Evolutionary conservation across 2,113 vertebrate species (phyloP).

Genomic region (Thinocorus orbignyianus): DNA sequence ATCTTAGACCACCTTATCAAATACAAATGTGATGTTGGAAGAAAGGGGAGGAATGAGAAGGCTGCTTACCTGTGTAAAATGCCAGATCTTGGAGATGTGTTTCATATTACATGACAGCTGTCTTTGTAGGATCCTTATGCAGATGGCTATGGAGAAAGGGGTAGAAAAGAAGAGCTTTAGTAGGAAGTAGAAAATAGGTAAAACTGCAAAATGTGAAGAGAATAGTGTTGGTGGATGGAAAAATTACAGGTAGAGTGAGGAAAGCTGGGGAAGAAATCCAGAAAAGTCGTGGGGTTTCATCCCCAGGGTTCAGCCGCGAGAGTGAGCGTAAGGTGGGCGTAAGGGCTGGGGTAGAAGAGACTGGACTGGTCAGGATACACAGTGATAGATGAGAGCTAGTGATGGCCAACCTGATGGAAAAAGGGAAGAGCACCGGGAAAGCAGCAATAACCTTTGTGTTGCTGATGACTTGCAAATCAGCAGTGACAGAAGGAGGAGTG

Average conservation of each 20-base stretch:
- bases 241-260: background rate
- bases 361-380: background rate
- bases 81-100: background rate
- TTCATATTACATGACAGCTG: background rate
- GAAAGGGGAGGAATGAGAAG: background rate
- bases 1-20: background rate
- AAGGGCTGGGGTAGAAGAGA: background rate
- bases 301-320: background rate
- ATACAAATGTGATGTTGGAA: background rate
- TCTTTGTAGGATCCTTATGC: background rate
- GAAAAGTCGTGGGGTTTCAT: background rate
- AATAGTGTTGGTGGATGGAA: background rate
- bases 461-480: background rate
- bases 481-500: background rate
- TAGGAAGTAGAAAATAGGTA: background rate
- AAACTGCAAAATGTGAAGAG: background rate
- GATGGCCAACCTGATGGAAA: background rate
- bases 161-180: background rate
- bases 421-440: background rate
- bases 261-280: background rate
- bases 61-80: background rate
- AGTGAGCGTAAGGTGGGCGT: background rate
- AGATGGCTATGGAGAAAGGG: background rate
- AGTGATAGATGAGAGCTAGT: background rate
- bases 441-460: background rate